Evolutionary conservation across 2,888 invertebrate genomes (phyloP).

Genomic region (Spilosoma lubricipeda): DNA sequence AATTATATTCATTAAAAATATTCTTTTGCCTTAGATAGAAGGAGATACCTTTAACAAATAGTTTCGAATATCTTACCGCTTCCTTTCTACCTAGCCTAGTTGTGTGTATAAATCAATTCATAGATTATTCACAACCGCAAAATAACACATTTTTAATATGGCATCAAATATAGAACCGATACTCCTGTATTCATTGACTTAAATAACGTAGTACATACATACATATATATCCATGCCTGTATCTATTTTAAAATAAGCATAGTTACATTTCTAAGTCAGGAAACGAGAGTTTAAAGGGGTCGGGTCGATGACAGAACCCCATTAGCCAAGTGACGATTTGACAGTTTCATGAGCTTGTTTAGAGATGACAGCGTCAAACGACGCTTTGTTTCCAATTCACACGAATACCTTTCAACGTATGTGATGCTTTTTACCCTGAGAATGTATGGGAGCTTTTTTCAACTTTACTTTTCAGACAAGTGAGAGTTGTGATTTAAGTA

Average conservation of each 20-base stretch:
- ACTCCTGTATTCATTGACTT: conserved; percentile 27
- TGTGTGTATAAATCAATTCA: too few relatives aligned
- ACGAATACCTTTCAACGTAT: conserved; percentile 72
- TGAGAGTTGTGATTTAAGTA: neutral
- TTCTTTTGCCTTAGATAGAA: too few relatives aligned
- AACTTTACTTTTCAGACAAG: conserved; percentile 38
- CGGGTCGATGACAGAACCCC: conserved; percentile 78
- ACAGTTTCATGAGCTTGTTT: conserved; percentile 71
- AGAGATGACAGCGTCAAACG: conserved; percentile 64
- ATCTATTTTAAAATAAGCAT: conserved; percentile 56
- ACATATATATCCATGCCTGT: conserved; percentile 6
- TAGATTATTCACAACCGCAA: conserved; percentile 20
- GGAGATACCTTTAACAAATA: too few relatives aligned
- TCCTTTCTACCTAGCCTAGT: neutral
- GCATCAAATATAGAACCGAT: conserved; percentile 48
- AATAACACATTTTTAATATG: conserved; percentile 31
- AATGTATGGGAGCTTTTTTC: conserved; percentile 38
- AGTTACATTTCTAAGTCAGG: conserved; percentile 68
- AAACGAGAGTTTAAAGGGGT: conserved; percentile 80
- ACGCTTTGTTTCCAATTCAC: conserved; percentile 69
- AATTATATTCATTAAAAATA: too few relatives aligned
- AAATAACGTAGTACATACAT: too few relatives aligned
- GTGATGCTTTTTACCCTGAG: conserved; percentile 54
- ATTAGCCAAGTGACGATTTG: conserved; percentile 81
- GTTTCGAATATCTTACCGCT: too few relatives aligned